Percentiles rank a stretch among this genome's conserved stretches.
These are phyloP conservation scores for Microtus richardsoni DNA, from an alignment of 2,113 vertebrate genomes.

Conservation along the genomic window DNA sequence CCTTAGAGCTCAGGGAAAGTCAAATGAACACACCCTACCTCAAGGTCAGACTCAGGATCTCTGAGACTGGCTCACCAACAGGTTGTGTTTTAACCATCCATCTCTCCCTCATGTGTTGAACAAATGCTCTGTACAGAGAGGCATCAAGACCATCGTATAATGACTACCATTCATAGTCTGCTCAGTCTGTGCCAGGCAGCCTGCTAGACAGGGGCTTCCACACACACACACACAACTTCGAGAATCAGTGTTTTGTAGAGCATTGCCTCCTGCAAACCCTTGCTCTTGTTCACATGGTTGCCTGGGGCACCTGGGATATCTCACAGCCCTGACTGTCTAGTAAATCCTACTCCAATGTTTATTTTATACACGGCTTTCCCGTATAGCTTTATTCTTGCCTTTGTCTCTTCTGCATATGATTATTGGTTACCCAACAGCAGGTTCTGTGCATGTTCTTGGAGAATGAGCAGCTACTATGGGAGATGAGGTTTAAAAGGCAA, in stretches of 20 bases:
- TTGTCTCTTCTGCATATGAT: background rate
- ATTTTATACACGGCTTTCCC: background rate
- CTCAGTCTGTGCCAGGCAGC: background rate
- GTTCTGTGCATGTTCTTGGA: background rate
- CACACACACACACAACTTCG: background rate
- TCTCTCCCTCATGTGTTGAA: fast-evolving
- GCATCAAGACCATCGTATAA: background rate
- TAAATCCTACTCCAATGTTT: background rate
- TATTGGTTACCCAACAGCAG: background rate
- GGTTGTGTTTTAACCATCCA: background rate
- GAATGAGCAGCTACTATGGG: background rate
- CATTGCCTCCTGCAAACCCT: background rate
- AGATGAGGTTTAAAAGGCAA: background rate
- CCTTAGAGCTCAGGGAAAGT: background rate
- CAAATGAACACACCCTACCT: background rate
- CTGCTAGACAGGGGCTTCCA: fast-evolving
- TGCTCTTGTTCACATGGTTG: fast-evolving
- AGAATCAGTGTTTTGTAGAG: background rate
- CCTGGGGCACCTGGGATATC: background rate
- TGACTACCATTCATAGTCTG: background rate
- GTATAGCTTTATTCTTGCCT: background rate
- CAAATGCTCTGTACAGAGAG: background rate
- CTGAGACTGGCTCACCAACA: background rate
- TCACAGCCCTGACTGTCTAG: background rate
- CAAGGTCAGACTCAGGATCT: background rate